A percentile compares a stretch with the other conserved stretches of the same genome.
phyloP scores from a whole-genome alignment of 1,140 invertebrate species.

The Lepidurus arcticus region DNA sequence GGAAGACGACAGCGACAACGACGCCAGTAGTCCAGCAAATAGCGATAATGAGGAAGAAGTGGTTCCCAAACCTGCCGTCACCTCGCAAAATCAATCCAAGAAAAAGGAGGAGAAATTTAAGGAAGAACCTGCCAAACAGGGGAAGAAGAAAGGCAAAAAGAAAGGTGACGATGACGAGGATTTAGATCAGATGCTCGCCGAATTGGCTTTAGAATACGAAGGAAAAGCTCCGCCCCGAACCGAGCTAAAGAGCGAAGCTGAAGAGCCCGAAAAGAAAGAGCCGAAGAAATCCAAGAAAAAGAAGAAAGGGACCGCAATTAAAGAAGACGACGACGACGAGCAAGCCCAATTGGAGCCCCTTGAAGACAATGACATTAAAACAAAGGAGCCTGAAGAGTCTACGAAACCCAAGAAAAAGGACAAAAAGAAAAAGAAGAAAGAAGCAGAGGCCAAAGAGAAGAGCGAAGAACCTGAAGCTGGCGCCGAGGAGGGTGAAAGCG shows the following conservation, averaged over 20 bases:
- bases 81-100: slow-evolving; percentile 24
- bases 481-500: slow-evolving; percentile 35
- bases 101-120: slow-evolving; percentile 20
- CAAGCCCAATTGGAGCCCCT: slow-evolving; percentile 30
- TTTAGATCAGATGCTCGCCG: slow-evolving; percentile 44
- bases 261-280: slow-evolving; percentile 36
- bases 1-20: slow-evolving; percentile 16
- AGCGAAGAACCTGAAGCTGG: slow-evolving; percentile 36
- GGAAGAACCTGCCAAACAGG: slow-evolving; percentile 16
- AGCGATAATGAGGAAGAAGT: slow-evolving; percentile 23
- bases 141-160: slow-evolving; percentile 36
- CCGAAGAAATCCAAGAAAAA: slow-evolving; percentile 35
- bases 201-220: slow-evolving; percentile 40
- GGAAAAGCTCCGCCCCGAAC: slow-evolving; percentile 31
- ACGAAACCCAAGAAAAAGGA: slow-evolving; percentile 36
- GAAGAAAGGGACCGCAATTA: slow-evolving; percentile 37
- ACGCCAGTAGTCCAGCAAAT: neutral
- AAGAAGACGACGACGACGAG: slow-evolving; percentile 37
- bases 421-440: slow-evolving; percentile 37
- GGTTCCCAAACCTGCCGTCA: neutral
- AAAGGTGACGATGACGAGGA: slow-evolving; percentile 42
- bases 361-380: neutral
- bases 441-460: slow-evolving; percentile 38
- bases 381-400: slow-evolving; percentile 33
- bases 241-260: slow-evolving; percentile 36